Percentiles rank a stretch among this genome's conserved stretches.
These are phyloP conservation scores for Drosophila erecta DNA, from an alignment of 1,140 invertebrate species.

Conservation along the genomic window DNA sequence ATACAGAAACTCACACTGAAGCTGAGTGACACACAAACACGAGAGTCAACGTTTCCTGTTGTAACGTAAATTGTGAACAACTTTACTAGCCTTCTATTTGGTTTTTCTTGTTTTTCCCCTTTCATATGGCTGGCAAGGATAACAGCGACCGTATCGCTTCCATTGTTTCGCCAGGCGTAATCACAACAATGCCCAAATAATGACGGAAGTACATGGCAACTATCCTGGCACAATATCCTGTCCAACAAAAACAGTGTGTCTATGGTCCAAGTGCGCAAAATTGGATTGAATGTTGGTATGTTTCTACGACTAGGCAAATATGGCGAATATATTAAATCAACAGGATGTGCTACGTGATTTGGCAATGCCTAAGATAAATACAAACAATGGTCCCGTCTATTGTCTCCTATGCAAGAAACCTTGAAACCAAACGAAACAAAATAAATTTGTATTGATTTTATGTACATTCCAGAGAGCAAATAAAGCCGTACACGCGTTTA, in stretches of 20 bases:
- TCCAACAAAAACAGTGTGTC: constrained; percentile 9
- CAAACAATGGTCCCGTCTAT: background rate
- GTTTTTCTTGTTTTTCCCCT: constrained; percentile 12
- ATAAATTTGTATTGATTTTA: background rate
- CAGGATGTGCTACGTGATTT: constrained; percentile 52
- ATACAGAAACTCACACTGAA: constrained; percentile 9
- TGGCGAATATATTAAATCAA: constrained; percentile 46
- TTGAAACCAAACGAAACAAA: background rate
- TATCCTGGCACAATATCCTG: constrained; percentile 43
- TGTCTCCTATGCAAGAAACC: background rate
- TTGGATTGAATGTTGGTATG: constrained; percentile 11
- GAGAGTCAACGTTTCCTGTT: constrained; percentile 44
- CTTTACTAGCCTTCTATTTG: constrained; percentile 19
- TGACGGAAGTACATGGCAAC: constrained; percentile 39
- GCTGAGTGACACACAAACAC: constrained; percentile 15
- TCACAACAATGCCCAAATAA: constrained; percentile 41
- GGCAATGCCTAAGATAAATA: constrained; percentile 30
- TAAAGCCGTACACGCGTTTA: background rate
- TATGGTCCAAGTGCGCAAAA: constrained; percentile 7
- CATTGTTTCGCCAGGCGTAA: constrained; percentile 45
- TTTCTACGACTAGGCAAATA: constrained; percentile 21
- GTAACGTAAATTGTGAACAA: constrained; percentile 26
- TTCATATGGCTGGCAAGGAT: constrained; percentile 17
- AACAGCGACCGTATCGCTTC: constrained; percentile 14
- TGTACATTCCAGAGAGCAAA: background rate